Evolutionary conservation across 2,113 vertebrate species (phyloP).

Genomic region (Melospiza melodia): DNA sequence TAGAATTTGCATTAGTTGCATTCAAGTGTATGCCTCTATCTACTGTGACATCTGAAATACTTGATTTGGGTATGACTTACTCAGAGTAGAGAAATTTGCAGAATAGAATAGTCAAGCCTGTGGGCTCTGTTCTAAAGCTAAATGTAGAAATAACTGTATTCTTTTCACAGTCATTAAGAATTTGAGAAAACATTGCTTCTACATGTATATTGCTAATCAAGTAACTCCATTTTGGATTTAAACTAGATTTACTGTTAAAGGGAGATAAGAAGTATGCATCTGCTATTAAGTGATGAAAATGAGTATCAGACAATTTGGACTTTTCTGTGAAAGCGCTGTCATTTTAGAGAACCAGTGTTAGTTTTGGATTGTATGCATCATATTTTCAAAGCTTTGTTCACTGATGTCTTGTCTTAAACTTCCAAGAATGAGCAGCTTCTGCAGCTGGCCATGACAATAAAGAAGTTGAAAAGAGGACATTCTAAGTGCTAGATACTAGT

Average conservation of each 20-base stretch:
- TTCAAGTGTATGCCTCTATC: background rate
- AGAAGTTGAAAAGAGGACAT: background rate
- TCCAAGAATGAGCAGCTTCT: background rate
- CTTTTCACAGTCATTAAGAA: background rate
- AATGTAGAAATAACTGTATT: background rate
- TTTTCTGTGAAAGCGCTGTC: background rate
- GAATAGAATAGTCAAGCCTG: background rate
- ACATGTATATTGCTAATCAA: background rate
- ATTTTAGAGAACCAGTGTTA: background rate
- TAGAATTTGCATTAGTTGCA: background rate
- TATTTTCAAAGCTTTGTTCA: background rate
- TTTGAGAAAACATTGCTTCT: background rate
- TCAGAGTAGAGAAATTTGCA: background rate
- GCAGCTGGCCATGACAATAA: background rate
- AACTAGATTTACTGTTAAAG: background rate
- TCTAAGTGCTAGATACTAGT: background rate
- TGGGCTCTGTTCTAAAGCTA: background rate
- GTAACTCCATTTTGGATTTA: background rate
- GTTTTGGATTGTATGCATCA: background rate
- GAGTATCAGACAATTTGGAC: background rate
- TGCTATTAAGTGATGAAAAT: background rate
- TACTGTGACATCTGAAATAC: background rate
- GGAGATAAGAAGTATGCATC: background rate
- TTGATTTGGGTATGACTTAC: background rate
- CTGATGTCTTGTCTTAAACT: background rate